Evolutionary conservation across 2,888 invertebrate species (phyloP), one percentile per base, ranked within the genome.

Genomic region (Tipula vernalis): DNA sequence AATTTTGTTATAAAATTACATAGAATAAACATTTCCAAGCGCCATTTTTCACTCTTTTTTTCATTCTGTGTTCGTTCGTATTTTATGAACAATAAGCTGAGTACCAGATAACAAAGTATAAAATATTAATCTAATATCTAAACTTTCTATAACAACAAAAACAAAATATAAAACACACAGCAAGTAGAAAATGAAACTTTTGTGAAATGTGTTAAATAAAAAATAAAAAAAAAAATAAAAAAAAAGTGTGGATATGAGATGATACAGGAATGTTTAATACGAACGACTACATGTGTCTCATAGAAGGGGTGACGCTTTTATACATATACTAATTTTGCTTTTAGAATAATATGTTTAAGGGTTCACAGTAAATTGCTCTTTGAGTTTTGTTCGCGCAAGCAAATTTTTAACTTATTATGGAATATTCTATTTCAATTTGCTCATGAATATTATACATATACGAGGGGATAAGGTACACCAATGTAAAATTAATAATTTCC

Each of bases 71-170:
- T 71, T 71, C 28, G 12, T 71, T 28, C 28, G 39, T 39, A 10
- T 71, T 71, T 71, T 71, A 71, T 71, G 71, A 71, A 71, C 71
- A 71, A 71, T 71, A 71, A 71, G 71, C 71, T 71, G 71, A 71
- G 71, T 71, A 71, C 71, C 71, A 71, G 71, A 71, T 71, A 71
- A 71, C 71, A 71, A 71, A 71, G 71, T 71, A 71, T 71, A 71
- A 71, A 71, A 71, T 71, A 71, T 71, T 71, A 71, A 71, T 71
- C 71, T 71, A 71, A 71, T 71, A 71, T 71, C 71, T 71, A 71
- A 71, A 71, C 71, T 71, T 71, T 71, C 28, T 71, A 28, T 71
- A 71, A 71, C 71, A 71, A 71, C 71, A 71, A 51, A 51, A 5
- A 57, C 51, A 57, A 57, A 57, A 71, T 28, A 71, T 12, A 71